Evolutionary conservation across 2,888 invertebrate genomes (phyloP).

Genomic region (Uropetala carovei): DNA sequence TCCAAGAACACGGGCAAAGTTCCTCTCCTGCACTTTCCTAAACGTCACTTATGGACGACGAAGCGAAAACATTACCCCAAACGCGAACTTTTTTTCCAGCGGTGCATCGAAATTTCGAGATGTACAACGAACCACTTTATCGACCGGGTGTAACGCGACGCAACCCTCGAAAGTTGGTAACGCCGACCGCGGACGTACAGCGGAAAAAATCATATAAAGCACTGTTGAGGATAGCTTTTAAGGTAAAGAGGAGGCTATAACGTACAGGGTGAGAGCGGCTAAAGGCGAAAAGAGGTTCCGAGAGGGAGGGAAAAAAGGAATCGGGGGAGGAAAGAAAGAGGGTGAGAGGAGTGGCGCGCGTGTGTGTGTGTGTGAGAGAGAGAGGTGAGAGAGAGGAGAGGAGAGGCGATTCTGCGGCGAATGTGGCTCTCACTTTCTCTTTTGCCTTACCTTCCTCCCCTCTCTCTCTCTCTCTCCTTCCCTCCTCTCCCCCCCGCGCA

Average conservation of each 20-base stretch:
- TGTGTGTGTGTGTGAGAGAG: too few relatives aligned
- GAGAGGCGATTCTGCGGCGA: not conserved
- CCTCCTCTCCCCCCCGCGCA: not conserved
- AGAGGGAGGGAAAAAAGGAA: conserved; percentile 5
- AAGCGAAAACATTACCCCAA: too few relatives aligned
- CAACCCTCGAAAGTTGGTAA: not conserved
- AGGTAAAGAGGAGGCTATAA: not conserved
- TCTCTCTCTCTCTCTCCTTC: not conserved
- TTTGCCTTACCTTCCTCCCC: not conserved
- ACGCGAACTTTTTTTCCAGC: too few relatives aligned
- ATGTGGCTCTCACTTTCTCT: not conserved
- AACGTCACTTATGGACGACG: too few relatives aligned
- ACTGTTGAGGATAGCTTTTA: not conserved
- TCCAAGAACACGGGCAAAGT: too few relatives aligned
- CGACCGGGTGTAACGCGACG: not conserved
- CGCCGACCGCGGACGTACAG: not conserved
- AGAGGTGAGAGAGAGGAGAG: not conserved
- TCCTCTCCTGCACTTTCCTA: too few relatives aligned
- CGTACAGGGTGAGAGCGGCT: not conserved
- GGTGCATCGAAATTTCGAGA: not conserved
- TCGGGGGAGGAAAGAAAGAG: not conserved
- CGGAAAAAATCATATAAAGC: not conserved
- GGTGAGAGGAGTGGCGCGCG: too few relatives aligned
- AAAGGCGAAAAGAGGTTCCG: conserved; percentile 30
- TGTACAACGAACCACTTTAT: not conserved